Evolutionary conservation across 2,888 invertebrate genomes (phyloP), one percentile per base, ranked within the genome.

Genomic region (Eupithecia pulchellata): DNA sequence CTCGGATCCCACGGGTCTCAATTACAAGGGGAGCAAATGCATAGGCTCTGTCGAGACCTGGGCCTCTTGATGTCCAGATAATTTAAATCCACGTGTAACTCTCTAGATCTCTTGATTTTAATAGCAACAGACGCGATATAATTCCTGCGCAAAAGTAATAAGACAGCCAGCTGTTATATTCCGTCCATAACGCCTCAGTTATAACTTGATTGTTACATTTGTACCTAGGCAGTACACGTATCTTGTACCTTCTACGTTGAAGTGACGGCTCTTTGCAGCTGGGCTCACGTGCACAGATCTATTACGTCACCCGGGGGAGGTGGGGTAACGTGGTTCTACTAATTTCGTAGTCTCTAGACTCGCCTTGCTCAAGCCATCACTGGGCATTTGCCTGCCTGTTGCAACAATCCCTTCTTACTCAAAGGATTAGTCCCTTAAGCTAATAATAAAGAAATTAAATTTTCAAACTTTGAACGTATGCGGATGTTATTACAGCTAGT

Each of bases 321-420:
- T 78, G 79, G 77, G 80, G 82, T 84, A 83, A 86, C 88, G 86
- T 77, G 80, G 84, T 82, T 86, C 81, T 83, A 87, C 90, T 90
- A 91, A 91, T 91, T 91, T 90, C 82, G 81, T 81, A 85, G 87
- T 88, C 88, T 87, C 88, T 83, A 17, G 57, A 85, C 87, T 88
- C 88, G 86, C 88, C 85, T 85, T 84, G 86, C 84, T 84, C 81
- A 79, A 84, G 82, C 82, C 78, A 77, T 79, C 80, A 77, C 78
- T 69, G 71, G 71, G 65, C 69, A 66, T 69, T 72, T 71, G 63
- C 63, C 75, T 76, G 82, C 80, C 81, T 83, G 82, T 85, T 86
- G 82, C 84, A 85, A 83, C 84, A 86, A 86, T 85, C 84, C 84
- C 79, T 74, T 84, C 79, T 86, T 83, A 81, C 80, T 52, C 13